Percentiles rank a stretch among this genome's conserved stretches.
These are phyloP conservation scores for Ondatra zibethicus DNA, from an alignment of 2,113 vertebrate genomes.

Conservation along the genomic window DNA sequence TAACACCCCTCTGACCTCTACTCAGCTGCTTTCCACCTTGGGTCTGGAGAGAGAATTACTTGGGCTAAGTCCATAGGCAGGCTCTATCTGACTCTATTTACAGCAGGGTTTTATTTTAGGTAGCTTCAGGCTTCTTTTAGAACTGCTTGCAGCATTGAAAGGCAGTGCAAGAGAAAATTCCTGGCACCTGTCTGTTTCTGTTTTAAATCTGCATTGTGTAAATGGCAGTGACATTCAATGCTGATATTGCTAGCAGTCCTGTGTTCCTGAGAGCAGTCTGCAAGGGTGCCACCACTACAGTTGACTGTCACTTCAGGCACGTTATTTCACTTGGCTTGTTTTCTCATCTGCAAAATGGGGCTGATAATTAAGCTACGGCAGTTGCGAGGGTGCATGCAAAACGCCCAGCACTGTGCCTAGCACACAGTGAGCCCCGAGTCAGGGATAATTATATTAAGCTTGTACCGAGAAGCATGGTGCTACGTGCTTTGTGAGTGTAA, in stretches of 20 bases:
- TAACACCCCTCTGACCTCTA: background rate
- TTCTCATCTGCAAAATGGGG: constrained; percentile 29
- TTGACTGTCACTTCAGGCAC: background rate
- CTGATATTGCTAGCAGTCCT: background rate
- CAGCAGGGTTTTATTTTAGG: constrained; percentile 57
- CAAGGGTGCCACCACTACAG: background rate
- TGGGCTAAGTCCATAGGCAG: constrained; percentile 45
- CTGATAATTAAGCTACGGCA: background rate
- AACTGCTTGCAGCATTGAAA: constrained; percentile 3
- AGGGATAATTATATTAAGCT: constrained; percentile 12
- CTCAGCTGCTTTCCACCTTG: background rate
- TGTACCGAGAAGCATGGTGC: background rate
- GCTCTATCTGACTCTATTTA: constrained; percentile 24
- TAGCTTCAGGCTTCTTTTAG: constrained; percentile 39
- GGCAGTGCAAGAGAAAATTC: constrained; percentile 6
- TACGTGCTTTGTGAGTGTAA: background rate
- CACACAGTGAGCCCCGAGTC: background rate
- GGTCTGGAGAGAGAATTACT: background rate
- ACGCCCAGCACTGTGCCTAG: background rate
- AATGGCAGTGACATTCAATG: background rate
- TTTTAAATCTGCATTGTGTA: constrained; percentile 40
- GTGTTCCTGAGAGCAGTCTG: background rate
- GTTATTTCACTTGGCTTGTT: background rate
- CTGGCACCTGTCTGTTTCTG: constrained; percentile 21
- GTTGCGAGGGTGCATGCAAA: background rate